Evolutionary conservation across 2,888 invertebrate species (phyloP).

Genomic region (Gibbula magus): DNA sequence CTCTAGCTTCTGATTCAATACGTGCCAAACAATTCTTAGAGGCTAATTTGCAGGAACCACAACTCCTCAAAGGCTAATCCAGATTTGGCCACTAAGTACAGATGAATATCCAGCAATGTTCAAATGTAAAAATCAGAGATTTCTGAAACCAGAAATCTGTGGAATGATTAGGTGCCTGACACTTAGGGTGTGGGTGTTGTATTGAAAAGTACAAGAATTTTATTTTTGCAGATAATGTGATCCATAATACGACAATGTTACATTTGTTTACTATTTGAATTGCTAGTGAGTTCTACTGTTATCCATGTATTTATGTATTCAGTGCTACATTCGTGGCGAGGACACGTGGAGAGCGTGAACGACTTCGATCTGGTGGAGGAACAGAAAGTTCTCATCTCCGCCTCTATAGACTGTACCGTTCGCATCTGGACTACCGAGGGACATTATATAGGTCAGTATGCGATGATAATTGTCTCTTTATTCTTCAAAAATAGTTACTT

Average conservation of each 20-base stretch:
- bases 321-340: slow-evolving; percentile 73
- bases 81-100: no score
- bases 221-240: no score
- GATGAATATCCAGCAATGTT: no score
- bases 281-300: not conserved
- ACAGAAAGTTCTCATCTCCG: slow-evolving; percentile 69
- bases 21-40: not conserved
- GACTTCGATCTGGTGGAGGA: slow-evolving; percentile 71
- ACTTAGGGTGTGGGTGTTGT: no score
- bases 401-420: slow-evolving; percentile 74
- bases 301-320: slow-evolving; percentile 30
- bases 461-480: not conserved
- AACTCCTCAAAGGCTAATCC: no score
- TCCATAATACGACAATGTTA: not conserved
- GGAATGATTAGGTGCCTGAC: no score
- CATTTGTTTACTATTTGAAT: not conserved
- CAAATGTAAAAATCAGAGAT: no score
- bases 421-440: slow-evolving; percentile 74
- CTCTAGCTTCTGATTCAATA: not conserved
- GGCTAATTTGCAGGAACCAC: not conserved
- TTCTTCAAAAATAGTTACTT: no score
- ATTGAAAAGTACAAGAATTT: no score
- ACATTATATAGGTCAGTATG: slow-evolving; percentile 70
- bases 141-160: no score
- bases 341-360: slow-evolving; percentile 73